Percentiles rank a stretch among this genome's conserved stretches.
These are phyloP conservation scores for Scolopax mira DNA, from an alignment of 2,113 vertebrate genomes.

Conservation along the genomic window DNA sequence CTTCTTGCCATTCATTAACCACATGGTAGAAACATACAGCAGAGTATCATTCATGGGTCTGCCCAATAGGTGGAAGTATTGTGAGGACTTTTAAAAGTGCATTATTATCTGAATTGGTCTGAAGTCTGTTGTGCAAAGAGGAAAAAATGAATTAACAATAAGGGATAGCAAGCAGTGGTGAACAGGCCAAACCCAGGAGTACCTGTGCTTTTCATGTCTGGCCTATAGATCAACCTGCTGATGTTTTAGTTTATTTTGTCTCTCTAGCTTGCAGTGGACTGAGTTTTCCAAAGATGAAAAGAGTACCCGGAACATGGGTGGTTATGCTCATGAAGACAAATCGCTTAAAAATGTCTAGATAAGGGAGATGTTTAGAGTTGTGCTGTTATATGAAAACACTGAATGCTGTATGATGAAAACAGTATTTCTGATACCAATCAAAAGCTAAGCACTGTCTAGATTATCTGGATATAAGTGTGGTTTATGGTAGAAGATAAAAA, in stretches of 20 bases:
- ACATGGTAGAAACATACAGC: not conserved
- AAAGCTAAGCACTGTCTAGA: not conserved
- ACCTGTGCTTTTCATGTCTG: not conserved
- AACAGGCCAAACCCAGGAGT: not conserved
- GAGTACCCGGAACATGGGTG: not conserved
- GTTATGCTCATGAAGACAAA: not conserved
- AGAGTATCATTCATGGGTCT: not conserved
- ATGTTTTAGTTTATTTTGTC: not conserved
- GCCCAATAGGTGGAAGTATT: not conserved
- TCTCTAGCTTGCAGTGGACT: not conserved
- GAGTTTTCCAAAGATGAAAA: not conserved
- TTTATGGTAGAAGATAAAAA: not conserved
- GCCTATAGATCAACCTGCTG: not conserved
- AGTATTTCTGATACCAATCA: not conserved
- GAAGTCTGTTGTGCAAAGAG: not conserved
- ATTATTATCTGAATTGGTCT: not conserved
- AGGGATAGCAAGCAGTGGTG: rapidly evolving
- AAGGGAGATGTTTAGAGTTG: not conserved
- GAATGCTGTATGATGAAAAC: not conserved
- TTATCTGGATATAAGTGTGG: not conserved
- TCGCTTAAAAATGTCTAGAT: not conserved
- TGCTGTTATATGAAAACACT: not conserved
- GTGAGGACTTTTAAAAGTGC: not conserved
- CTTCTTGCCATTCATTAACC: not conserved
- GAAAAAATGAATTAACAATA: rapidly evolving